These are phyloP conservation scores for Athene cunicularia DNA, from an alignment of 2,113 vertebrate genomes.

Conservation along the genomic window DNA sequence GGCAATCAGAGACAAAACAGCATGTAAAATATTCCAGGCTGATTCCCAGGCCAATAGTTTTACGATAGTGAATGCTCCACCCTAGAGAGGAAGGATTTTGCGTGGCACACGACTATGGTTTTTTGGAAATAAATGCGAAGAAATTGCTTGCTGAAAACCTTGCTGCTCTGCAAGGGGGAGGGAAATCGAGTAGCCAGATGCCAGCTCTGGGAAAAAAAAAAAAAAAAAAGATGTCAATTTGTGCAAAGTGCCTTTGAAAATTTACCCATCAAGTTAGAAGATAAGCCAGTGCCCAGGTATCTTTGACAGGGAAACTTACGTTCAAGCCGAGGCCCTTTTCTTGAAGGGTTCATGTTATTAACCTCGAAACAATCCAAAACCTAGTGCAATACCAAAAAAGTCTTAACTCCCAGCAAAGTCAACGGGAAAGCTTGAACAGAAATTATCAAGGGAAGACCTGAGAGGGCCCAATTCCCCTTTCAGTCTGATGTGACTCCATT, in stretches of 20 bases:
- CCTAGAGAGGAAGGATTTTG: neutral
- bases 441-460: neutral
- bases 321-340: neutral
- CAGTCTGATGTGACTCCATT: neutral
- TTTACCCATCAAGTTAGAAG: neutral
- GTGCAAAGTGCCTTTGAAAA: neutral
- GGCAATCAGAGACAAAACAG: neutral
- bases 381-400: neutral
- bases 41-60: neutral
- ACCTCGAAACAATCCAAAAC: neutral
- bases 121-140: neutral
- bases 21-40: neutral
- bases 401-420: neutral
- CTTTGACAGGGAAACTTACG: neutral
- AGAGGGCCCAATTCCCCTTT: neutral
- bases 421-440: neutral
- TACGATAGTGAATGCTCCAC: accelerated
- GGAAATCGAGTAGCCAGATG: neutral
- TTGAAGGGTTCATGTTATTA: neutral
- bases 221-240: neutral
- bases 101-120: accelerated
- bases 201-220: neutral
- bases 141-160: neutral
- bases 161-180: neutral
- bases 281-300: neutral